Conservation (phyloP, 2,888 invertebrate species). For the Melipona bicolor region DNA sequence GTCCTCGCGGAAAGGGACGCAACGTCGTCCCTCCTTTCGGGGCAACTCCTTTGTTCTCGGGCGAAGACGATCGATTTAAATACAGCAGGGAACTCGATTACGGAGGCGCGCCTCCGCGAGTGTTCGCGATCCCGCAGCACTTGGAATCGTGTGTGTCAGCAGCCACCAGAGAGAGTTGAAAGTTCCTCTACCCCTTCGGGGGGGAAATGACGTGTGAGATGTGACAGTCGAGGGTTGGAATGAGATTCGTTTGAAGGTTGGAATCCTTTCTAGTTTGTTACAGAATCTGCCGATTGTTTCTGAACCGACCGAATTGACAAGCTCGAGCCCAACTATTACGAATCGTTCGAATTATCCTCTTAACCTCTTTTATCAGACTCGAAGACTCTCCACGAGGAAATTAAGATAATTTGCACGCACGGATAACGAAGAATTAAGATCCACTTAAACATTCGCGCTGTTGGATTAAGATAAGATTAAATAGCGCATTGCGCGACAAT, state of each 20-base stretch:
- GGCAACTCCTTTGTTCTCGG: constrained; percentile 4
- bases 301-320: no score
- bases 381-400: no score
- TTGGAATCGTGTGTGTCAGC: constrained; percentile 4
- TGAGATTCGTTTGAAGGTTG: neutral
- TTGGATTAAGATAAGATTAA: no score
- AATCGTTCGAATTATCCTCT: no score
- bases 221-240: neutral
- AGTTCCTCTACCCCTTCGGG: neutral
- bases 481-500: no score
- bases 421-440: no score
- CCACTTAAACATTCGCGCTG: no score
- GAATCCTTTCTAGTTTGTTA: no score
- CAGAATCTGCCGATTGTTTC: no score
- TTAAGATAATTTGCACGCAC: no score
- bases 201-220: constrained; percentile 15
- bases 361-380: no score
- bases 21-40: neutral
- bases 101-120: neutral
- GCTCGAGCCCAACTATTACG: no score
- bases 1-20: constrained; percentile 23
- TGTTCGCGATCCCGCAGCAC: neutral
- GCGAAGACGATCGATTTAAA: constrained; percentile 45
- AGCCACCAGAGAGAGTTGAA: neutral
- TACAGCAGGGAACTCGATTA: constrained; percentile 8